Evolutionary conservation across 2,113 vertebrate species (phyloP).

Genomic region (Parus major): DNA sequence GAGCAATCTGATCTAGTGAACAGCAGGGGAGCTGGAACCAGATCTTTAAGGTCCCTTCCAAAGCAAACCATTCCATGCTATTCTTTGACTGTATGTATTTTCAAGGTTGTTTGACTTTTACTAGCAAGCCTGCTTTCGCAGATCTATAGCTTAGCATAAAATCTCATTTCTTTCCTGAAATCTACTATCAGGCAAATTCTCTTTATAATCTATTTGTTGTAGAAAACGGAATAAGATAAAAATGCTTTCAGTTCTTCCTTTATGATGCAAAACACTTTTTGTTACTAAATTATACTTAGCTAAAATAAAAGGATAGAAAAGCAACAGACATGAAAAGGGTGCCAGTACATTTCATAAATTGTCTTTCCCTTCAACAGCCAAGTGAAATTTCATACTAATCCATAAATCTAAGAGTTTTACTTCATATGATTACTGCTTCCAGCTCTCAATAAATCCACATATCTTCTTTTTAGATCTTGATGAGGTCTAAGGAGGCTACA

Average conservation of each 20-base stretch:
- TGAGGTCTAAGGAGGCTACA: not conserved
- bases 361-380: not conserved
- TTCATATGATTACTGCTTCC: not conserved
- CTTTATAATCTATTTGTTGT: not conserved
- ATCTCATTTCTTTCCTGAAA: conserved; percentile 15
- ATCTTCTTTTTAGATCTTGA: not conserved
- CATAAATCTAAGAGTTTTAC: not conserved
- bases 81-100: not conserved
- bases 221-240: not conserved
- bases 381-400: not conserved
- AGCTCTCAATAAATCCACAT: not conserved
- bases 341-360: not conserved
- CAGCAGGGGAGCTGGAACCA: not conserved
- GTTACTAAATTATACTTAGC: not conserved
- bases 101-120: conserved; percentile 14
- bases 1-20: not conserved
- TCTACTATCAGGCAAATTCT: conserved; percentile 18
- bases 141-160: conserved; percentile 34
- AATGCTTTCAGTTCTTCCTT: not conserved
- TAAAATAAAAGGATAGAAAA: not conserved
- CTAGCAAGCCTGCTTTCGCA: not conserved
- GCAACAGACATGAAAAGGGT: not conserved
- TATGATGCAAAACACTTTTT: not conserved
- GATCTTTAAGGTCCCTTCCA: not conserved
- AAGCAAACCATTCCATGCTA: not conserved